phyloP scores from a whole-genome alignment of 30 jellyfish, hydroid and myxozoan species.

The Cassiopea xamachana region DNA sequence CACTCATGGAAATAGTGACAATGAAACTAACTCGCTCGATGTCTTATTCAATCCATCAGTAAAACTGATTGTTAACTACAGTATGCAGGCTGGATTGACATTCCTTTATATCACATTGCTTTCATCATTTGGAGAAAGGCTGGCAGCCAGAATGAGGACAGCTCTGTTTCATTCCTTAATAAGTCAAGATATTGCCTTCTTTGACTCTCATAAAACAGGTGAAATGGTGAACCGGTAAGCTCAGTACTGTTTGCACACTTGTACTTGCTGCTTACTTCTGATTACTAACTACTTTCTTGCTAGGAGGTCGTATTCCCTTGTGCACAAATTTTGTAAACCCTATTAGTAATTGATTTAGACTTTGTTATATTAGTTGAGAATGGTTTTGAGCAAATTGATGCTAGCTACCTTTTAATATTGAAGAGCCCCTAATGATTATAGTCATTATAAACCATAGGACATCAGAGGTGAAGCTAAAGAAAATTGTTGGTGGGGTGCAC shows the following conservation, averaged over 20 bases:
- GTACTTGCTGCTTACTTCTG: no score
- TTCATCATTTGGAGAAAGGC: conserved; percentile 97
- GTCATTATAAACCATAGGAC: no score
- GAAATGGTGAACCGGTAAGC: conserved; percentile 89
- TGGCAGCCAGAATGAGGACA: conserved; percentile 90
- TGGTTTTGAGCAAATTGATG: no score
- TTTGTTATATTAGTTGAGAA: no score
- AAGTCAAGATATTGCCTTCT: conserved; percentile 92
- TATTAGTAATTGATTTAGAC: no score
- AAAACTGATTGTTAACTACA: conserved; percentile 66
- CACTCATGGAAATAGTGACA: conserved; percentile 19
- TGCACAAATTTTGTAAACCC: no score
- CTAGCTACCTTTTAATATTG: no score
- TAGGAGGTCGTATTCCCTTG: no score
- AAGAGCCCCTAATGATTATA: no score
- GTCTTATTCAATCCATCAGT: conserved; percentile 84
- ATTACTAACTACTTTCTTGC: no score
- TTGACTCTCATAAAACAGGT: conserved; percentile 97
- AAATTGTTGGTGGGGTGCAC: no score
- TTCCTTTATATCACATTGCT: conserved; percentile 77
- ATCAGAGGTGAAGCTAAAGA: no score
- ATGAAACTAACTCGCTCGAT: conserved; percentile 28
- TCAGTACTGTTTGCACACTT: neutral
- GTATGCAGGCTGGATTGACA: conserved; percentile 87
- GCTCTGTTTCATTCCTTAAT: conserved; percentile 71